These are phyloP conservation scores for Neuroscelio doddi DNA, from an alignment of 2,888 invertebrate species.

Conservation along the genomic window DNA sequence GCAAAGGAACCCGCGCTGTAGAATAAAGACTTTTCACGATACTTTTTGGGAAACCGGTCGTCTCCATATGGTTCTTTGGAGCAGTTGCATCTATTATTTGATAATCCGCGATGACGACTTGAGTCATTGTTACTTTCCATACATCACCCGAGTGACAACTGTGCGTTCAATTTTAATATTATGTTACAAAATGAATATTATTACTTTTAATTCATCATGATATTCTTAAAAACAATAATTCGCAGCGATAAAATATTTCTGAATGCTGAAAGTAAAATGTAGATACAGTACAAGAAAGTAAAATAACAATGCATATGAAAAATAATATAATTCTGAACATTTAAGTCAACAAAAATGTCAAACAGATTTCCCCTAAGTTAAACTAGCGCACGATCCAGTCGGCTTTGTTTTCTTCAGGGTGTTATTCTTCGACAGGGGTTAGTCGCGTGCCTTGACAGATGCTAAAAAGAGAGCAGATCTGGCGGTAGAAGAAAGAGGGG, in stretches of 20 bases:
- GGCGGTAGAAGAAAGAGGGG: constrained; percentile 28
- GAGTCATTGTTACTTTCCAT: constrained; percentile 29
- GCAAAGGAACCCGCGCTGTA: constrained; percentile 13
- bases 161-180: too few species aligned
- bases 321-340: too few species aligned
- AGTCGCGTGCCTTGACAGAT: constrained; percentile 51
- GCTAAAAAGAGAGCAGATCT: constrained; percentile 50
- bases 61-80: constrained; percentile 4
- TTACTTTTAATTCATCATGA: too few species aligned
- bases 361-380: constrained; percentile 28
- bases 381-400: constrained; percentile 23
- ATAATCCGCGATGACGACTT: constrained; percentile 37
- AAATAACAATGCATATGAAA: too few species aligned
- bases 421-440: constrained; percentile 49
- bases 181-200: too few species aligned
- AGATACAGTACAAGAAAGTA: too few species aligned
- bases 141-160: too few species aligned
- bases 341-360: constrained; percentile 1
- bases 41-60: constrained; percentile 3
- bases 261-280: too few species aligned
- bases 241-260: too few species aligned
- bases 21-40: constrained; percentile 19
- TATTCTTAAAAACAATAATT: too few species aligned
- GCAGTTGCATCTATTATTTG: constrained; percentile 40
- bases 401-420: constrained; percentile 50